A percentile compares a stretch with the other conserved stretches of the same genome.
Conservation (phyloP, 2,113 vertebrate species). For the Machaerirhynchus nigripectus region DNA sequence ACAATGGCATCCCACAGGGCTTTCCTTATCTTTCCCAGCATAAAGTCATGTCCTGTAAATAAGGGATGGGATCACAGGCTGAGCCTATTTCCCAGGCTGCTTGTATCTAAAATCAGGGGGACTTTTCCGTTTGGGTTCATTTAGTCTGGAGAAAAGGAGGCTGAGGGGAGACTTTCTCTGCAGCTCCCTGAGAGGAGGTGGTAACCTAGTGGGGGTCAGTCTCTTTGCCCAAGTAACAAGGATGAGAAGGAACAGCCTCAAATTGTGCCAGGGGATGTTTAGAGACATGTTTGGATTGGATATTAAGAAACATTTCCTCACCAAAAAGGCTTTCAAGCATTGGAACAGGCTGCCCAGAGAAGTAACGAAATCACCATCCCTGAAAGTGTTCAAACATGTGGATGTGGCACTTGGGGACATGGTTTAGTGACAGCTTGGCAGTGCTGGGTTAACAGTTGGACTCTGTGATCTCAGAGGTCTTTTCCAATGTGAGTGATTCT, state of each 20-base stretch:
- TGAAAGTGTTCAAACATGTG: neutral
- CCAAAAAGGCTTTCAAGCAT: fast-evolving
- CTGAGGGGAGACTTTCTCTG: neutral
- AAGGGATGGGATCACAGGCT: neutral
- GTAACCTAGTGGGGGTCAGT: fast-evolving
- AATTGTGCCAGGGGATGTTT: neutral
- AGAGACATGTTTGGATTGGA: neutral
- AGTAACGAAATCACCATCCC: neutral
- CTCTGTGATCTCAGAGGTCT: neutral
- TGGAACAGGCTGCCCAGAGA: neutral
- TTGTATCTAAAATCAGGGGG: neutral
- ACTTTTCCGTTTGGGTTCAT: neutral
- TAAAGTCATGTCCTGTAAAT: neutral
- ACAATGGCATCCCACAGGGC: neutral
- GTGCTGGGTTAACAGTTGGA: neutral
- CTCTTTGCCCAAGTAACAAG: neutral
- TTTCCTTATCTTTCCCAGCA: neutral
- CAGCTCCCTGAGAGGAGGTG: neutral
- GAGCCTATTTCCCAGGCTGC: neutral
- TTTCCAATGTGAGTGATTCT: neutral
- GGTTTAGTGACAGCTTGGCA: neutral
- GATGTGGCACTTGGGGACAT: neutral
- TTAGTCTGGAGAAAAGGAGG: neutral
- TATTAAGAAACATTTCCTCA: neutral
- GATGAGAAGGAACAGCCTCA: neutral